These are phyloP conservation scores for Parambassis ranga DNA, from an alignment of 2,797 vertebrate species.

Conservation along the genomic window DNA sequence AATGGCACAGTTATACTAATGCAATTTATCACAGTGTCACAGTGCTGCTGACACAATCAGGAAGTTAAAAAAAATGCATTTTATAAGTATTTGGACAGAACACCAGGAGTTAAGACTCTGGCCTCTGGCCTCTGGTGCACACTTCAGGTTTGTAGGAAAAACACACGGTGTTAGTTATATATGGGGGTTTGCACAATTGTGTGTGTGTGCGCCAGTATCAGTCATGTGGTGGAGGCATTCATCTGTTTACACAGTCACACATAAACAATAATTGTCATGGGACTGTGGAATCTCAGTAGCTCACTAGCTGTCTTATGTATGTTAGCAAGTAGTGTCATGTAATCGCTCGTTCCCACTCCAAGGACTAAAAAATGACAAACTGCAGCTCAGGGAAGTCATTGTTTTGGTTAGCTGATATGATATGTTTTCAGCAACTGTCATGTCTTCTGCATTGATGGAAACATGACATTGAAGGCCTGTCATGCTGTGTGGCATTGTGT, in stretches of 20 bases:
- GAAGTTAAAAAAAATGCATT: too few relatives aligned
- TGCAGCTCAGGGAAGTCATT: not conserved
- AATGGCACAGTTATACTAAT: not conserved
- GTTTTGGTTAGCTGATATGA: slow-evolving; percentile 11
- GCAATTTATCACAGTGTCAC: not conserved
- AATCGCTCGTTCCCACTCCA: too few relatives aligned
- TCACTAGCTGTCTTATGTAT: too few relatives aligned
- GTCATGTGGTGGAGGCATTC: not conserved
- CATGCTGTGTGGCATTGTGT: slow-evolving; percentile 29
- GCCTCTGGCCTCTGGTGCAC: too few relatives aligned
- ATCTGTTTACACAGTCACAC: not conserved
- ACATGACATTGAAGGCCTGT: not conserved
- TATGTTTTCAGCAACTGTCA: not conserved
- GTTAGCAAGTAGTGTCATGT: too few relatives aligned
- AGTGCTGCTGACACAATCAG: not conserved
- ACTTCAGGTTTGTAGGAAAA: too few relatives aligned
- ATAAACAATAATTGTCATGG: not conserved
- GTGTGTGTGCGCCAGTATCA: not conserved
- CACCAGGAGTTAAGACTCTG: too few relatives aligned
- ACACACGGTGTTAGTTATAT: not conserved
- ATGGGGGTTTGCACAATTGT: slow-evolving; percentile 13
- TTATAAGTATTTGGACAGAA: too few relatives aligned
- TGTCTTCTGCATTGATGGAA: slow-evolving; percentile 5
- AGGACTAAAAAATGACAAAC: too few relatives aligned
- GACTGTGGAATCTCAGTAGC: too few relatives aligned